Base-by-base conservation (phyloP, 1,140 invertebrate genomes). In the Asbolus verrucosus region DNA sequence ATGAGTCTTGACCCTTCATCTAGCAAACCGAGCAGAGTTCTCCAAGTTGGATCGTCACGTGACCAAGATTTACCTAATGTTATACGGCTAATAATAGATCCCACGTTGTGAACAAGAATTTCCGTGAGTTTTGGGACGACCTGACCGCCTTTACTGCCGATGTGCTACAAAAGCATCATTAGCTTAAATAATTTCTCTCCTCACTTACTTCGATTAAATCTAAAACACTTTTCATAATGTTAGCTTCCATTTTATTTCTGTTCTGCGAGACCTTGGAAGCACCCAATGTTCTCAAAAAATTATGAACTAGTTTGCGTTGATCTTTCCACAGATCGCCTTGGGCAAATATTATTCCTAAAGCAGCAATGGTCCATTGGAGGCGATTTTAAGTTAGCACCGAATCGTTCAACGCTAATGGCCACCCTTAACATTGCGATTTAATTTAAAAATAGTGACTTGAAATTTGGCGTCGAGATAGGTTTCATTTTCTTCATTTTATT, bases 301-400 rank as follows among this genome's bases (percentile, higher is more conserved):
- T 82, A 1, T 87, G 83, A 0, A 91, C 85, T 71, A 95, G 91
- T 75, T 88, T 90, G 18, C 94, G 84, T 74, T 96, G 93, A 72
- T 95, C 90, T 72, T 87, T 90, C 94, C 95, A 97, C 11, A 89
- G 76, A 1, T 86, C 83, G 0, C 94, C 94, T 80, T 94, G 90
- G 1, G 94, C 87, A 67, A 91, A 92, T 76, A 95, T 91, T 2
- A 95, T 79, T 59, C 93, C 93, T 95, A 76, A 16, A 85, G 83
- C 63, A 65, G 61, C 75, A 67, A 6, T n/a, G n/a, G n/a, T n/a
- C n/a, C n/a, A n/a, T n/a, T n/a, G n/a, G n/a, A n/a, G n/a, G n/a
- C n/a, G n/a, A n/a, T n/a, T n/a, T n/a, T n/a, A n/a, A n/a, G n/a
- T n/a, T n/a, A n/a, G n/a, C n/a, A n/a, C n/a, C n/a, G n/a, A 62